These are phyloP conservation scores for Pissodes strobi DNA, from an alignment of 1,140 invertebrate genomes.

Conservation along the genomic window DNA sequence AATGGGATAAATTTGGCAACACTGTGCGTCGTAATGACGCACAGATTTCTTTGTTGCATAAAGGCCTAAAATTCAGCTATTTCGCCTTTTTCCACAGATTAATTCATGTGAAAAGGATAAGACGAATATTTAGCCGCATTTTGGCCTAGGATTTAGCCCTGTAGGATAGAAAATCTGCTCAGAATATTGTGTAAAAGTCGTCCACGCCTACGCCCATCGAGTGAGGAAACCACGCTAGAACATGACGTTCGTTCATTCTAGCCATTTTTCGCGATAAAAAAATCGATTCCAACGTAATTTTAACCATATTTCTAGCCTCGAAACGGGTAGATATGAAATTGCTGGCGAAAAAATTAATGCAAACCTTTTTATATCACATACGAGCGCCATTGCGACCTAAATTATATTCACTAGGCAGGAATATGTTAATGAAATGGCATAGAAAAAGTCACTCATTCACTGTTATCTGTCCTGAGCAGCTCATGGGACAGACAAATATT, in stretches of 20 bases:
- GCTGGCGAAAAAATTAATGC: constrained; percentile 54
- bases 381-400: constrained; percentile 55
- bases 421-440: constrained; percentile 53
- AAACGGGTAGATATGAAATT: constrained; percentile 42
- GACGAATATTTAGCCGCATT: constrained; percentile 9
- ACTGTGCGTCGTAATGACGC: constrained; percentile 28
- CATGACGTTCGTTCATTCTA: constrained; percentile 14
- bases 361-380: constrained; percentile 56
- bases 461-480: constrained; percentile 52
- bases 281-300: constrained; percentile 44
- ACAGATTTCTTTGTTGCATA: constrained; percentile 25
- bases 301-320: constrained; percentile 51
- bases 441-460: constrained; percentile 56
- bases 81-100: constrained; percentile 11
- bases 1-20: constrained; percentile 27
- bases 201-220: constrained; percentile 33
- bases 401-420: constrained; percentile 53
- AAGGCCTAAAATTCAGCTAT: constrained; percentile 29
- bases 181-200: constrained; percentile 19
- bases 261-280: constrained; percentile 25
- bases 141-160: constrained; percentile 20
- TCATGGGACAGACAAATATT: constrained; percentile 48
- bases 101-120: neutral
- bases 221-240: constrained; percentile 5
- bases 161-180: constrained; percentile 19